Percentiles rank a stretch among this genome's conserved stretches.
These are phyloP conservation scores for Psephotus haematonotus DNA, from an alignment of 2,113 vertebrate species.

Conservation along the genomic window DNA sequence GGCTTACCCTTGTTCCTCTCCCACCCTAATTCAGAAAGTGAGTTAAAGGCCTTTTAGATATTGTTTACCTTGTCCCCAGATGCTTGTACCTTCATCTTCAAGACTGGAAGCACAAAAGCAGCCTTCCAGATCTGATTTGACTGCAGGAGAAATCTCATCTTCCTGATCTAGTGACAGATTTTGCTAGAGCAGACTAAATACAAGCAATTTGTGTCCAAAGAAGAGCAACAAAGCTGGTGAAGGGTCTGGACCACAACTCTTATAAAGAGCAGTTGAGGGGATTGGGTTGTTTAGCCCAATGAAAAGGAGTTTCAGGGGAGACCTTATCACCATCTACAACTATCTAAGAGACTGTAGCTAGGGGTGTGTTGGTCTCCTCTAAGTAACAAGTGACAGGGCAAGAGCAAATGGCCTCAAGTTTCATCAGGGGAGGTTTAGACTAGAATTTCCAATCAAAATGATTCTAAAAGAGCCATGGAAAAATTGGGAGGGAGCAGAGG, in stretches of 20 bases:
- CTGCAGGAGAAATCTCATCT: neutral
- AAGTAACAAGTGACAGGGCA: neutral
- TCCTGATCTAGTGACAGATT: neutral
- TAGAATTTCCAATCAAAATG: neutral
- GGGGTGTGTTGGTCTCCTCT: neutral
- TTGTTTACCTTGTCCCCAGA: neutral
- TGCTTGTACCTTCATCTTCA: neutral
- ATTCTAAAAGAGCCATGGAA: neutral
- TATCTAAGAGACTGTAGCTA: neutral
- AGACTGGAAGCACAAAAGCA: neutral
- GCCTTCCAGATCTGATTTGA: neutral
- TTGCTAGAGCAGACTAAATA: neutral
- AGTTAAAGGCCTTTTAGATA: neutral
- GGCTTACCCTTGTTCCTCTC: neutral
- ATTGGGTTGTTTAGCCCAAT: neutral
- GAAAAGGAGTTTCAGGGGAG: neutral
- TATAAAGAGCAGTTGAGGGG: neutral
- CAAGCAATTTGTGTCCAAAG: neutral
- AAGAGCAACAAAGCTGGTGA: accelerated
- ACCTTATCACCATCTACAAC: neutral
- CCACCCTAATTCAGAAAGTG: neutral
- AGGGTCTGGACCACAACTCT: neutral
- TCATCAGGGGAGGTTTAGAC: neutral
- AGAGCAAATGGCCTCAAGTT: neutral
- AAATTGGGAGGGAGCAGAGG: accelerated